Evolutionary conservation across 2,113 vertebrate species (phyloP), one percentile per base, ranked within the genome.

Genomic region (Psammodynastes pulverulentus): DNA sequence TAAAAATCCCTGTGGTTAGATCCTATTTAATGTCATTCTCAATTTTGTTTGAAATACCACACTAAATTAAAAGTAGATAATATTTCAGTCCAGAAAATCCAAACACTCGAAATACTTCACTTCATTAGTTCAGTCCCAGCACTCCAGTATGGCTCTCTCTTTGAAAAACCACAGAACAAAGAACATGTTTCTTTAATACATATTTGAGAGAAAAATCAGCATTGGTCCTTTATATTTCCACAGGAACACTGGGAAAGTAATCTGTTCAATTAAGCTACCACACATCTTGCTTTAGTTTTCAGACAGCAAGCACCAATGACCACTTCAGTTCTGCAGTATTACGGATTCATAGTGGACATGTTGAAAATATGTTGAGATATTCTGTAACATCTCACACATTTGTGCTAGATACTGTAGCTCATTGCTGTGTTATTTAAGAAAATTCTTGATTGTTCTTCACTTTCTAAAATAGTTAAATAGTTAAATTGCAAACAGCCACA

Each of bases 1-100:
- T 93, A 93, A 94, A 86, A 58, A 52, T 95, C 94, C 92, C 43
- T 39, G 34, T 84, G 90, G 43, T 92, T 39, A 19, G n/a, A 79
- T 91, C 34, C 46, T 39, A 79, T 10, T 90, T 94, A 91, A 86
- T 89, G 91, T 86, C 46, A 62, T 49, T 39, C 12, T 53, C 1
- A 29, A 2, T 51, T 86, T 46, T 91, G 3, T 89, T 94, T 92
- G 9, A 45, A 53, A 52, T 92, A 56, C 39, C 43, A 92, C 48
- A 86, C 12, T 9, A 92, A 89, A 85, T 86, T 21, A 88, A 51
- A 12, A 92, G 15, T 51, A n/a, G n/a, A 85, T n/a, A 26, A 62
- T 93, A 90, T 29, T 92, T 48, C 34, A 88, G 53, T 48, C 39
- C 72, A 54, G 0, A 1, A 92, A 72, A 79, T 88, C 52, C 10